phyloP scores from a whole-genome alignment of 2,113 vertebrate genomes.

The Malurus elegans region DNA sequence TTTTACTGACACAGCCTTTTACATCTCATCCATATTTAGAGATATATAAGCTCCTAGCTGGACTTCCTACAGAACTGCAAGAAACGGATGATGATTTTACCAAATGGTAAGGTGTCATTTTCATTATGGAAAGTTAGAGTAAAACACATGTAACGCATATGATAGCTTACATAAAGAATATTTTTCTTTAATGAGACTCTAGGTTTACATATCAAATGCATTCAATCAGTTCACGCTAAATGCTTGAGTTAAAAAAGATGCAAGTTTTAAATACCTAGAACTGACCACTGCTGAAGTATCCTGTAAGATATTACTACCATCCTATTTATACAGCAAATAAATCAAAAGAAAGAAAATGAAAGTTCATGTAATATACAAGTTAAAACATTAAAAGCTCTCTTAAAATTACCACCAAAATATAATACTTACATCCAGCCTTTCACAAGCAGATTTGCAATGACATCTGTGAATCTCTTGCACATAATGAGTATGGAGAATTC shows the following conservation, averaged over 20 bases:
- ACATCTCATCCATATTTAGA: slow-evolving; percentile 6
- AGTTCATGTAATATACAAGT: neutral
- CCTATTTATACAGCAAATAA: neutral
- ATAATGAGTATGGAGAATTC: slow-evolving; percentile 40
- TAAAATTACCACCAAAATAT: neutral
- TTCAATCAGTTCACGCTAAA: neutral
- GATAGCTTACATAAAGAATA: neutral
- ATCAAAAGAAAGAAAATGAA: neutral
- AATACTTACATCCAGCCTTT: slow-evolving; percentile 48
- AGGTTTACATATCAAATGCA: neutral
- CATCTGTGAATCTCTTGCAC: slow-evolving; percentile 38
- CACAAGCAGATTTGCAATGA: slow-evolving; percentile 46
- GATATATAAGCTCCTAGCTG: neutral
- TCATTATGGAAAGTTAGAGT: neutral
- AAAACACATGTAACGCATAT: neutral
- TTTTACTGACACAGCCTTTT: neutral
- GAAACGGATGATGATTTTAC: neutral
- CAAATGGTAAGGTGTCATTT: neutral
- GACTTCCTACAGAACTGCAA: neutral
- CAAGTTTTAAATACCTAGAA: neutral
- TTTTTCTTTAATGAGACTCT: neutral
- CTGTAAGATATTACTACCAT: neutral
- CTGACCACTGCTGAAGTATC: neutral
- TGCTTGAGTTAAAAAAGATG: neutral
- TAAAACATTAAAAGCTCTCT: neutral